Percentiles rank a stretch among this genome's conserved stretches.
Conservation (phyloP, 2,797 vertebrate species). For the Pipistrellus nathusii region DNA sequence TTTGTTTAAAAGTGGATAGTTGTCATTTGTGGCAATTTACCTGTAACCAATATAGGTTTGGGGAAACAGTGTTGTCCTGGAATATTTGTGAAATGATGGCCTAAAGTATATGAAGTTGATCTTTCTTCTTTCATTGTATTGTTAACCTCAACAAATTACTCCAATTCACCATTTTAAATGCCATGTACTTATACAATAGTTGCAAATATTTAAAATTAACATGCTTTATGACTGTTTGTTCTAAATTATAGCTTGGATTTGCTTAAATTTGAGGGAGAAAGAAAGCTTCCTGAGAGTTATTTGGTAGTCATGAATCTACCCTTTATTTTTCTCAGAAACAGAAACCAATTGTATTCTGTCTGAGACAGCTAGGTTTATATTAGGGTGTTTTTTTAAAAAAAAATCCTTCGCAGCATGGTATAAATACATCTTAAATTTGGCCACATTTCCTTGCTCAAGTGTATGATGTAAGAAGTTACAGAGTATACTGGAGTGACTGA, state of each 20-base stretch:
- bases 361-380: conserved; percentile 53
- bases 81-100: neutral
- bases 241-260: conserved; percentile 12
- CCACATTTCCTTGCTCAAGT: conserved; percentile 43
- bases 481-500: conserved; percentile 26
- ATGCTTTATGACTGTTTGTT: conserved; percentile 8
- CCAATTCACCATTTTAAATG: neutral
- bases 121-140: conserved; percentile 26
- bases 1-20: neutral
- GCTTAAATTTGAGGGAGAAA: conserved; percentile 34
- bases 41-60: neutral
- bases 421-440: conserved; percentile 62
- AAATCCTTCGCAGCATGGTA: neutral
- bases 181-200: conserved; percentile 48
- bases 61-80: neutral
- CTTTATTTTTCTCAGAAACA: conserved; percentile 67
- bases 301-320: conserved; percentile 51
- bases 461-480: conserved; percentile 57
- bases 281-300: conserved; percentile 47
- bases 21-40: neutral
- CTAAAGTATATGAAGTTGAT: conserved; percentile 13
- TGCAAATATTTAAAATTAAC: conserved; percentile 57
- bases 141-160: conserved; percentile 28
- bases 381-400: conserved; percentile 34
- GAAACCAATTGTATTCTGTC: conserved; percentile 61